phyloP scores from a whole-genome alignment of 2,113 vertebrate species.

The Hippocampus barbouri region DNA sequence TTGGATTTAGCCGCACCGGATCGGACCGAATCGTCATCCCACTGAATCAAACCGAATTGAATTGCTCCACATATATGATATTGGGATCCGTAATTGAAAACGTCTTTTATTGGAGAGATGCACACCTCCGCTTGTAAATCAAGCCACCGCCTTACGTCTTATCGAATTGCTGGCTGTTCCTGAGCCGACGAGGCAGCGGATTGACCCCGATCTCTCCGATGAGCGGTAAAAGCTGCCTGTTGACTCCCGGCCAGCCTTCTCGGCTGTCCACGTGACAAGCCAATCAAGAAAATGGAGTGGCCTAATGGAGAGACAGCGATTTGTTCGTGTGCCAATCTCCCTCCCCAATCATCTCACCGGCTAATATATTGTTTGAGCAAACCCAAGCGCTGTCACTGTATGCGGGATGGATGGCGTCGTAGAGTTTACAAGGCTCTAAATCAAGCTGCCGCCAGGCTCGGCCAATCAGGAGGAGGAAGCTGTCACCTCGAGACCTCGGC shows the following conservation, averaged over 20 bases:
- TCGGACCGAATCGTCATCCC: no score
- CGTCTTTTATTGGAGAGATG: no score
- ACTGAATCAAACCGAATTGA: no score
- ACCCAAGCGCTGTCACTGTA: slow-evolving; percentile 45
- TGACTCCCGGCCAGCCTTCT: slow-evolving; percentile 36
- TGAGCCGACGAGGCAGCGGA: slow-evolving; percentile 17
- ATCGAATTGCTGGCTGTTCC: slow-evolving; percentile 17
- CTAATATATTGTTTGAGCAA: slow-evolving; percentile 64
- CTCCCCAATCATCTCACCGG: slow-evolving; percentile 58
- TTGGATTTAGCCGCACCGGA: no score
- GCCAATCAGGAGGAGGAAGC: slow-evolving; percentile 39
- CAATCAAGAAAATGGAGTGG: slow-evolving; percentile 70
- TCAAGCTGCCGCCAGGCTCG: slow-evolving; percentile 23
- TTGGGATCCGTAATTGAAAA: no score
- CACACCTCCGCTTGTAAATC: background rate
- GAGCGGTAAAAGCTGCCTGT: slow-evolving; percentile 44
- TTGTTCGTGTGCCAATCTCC: background rate
- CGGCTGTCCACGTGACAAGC: slow-evolving; percentile 57
- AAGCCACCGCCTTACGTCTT: background rate
- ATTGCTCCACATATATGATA: no score
- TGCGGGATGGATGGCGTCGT: slow-evolving; percentile 50
- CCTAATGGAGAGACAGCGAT: slow-evolving; percentile 67
- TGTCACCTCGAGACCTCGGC: slow-evolving; percentile 26
- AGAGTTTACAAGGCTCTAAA: slow-evolving; percentile 59
- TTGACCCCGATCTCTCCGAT: slow-evolving; percentile 41